Percentiles rank a stretch among this genome's conserved stretches.
Evolutionary conservation across 1,140 invertebrate genomes (phyloP).

Genomic region (Pteromalus puparum): DNA sequence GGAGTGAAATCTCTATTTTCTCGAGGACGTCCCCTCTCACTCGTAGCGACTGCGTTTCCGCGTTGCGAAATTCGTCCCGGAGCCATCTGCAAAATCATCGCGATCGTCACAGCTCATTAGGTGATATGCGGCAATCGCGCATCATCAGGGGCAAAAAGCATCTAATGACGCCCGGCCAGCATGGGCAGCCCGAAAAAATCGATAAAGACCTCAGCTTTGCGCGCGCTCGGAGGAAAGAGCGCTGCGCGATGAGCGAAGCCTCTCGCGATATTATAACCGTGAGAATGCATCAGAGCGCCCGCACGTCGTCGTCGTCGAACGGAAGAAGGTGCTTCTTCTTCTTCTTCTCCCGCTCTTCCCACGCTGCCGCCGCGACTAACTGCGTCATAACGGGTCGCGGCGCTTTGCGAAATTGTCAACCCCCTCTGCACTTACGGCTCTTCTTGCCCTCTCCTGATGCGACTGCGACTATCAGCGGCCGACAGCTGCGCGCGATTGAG

Average conservation of each 20-base stretch:
- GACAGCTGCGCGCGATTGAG: constrained; percentile 10
- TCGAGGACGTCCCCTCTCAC: too few species aligned
- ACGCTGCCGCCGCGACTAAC: constrained; percentile 65
- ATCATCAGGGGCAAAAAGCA: too few species aligned
- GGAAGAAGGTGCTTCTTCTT: constrained; percentile 67
- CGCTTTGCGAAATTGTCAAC: constrained; percentile 31
- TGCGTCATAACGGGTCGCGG: constrained; percentile 70
- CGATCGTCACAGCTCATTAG: too few species aligned
- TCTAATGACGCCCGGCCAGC: too few species aligned
- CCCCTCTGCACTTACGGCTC: constrained; percentile 29
- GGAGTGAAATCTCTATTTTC: constrained; percentile 27
- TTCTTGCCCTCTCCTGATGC: background rate
- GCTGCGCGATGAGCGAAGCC: background rate
- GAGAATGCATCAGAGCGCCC: constrained; percentile 61
- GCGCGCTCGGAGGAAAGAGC: background rate
- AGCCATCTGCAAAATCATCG: too few species aligned
- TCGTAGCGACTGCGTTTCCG: too few species aligned
- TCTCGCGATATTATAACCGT: constrained; percentile 69
- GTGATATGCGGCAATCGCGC: too few species aligned
- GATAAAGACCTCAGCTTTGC: constrained; percentile 5
- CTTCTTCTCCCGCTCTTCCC: constrained; percentile 62
- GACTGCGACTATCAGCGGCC: background rate
- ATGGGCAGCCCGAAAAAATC: background rate
- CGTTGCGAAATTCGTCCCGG: background rate
- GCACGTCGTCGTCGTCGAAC: constrained; percentile 58